phyloP scores from a whole-genome alignment of 2,888 invertebrate genomes.

The Cheilosia variabilis region DNA sequence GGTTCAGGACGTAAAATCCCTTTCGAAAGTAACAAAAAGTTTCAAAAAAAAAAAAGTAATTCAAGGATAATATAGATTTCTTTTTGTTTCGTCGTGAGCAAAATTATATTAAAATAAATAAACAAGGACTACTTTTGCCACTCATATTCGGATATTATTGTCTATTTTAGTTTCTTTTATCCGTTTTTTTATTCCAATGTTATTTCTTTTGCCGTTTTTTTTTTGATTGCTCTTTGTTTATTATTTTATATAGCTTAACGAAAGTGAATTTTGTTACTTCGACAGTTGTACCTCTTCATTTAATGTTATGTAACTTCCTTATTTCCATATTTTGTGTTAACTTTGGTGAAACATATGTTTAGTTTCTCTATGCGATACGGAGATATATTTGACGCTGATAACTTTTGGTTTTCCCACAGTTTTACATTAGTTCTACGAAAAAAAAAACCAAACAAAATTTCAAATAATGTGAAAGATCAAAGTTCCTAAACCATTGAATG shows the following conservation, averaged over 20 bases:
- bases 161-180: background rate
- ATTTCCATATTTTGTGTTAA: constrained; percentile 1
- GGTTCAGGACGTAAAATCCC: constrained; percentile 55
- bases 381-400: background rate
- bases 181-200: constrained; percentile 3
- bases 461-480: constrained; percentile 58
- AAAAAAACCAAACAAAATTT: constrained; percentile 7
- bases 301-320: constrained; percentile 32
- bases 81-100: constrained; percentile 21
- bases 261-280: constrained; percentile 28
- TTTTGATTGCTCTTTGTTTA: background rate
- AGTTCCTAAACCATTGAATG: constrained; percentile 47
- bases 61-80: constrained; percentile 33
- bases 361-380: background rate
- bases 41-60: constrained; percentile 39
- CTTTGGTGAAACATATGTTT: constrained; percentile 42
- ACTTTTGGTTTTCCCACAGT: background rate
- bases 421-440: constrained; percentile 11
- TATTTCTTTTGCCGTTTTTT: background rate
- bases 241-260: constrained; percentile 8
- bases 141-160: constrained; percentile 4
- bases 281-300: background rate
- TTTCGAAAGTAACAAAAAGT: constrained; percentile 45
- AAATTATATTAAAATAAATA: constrained; percentile 23
- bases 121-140: background rate